phyloP scores from a whole-genome alignment of 2,888 invertebrate genomes.

The Aphidoletes aphidimyza region DNA sequence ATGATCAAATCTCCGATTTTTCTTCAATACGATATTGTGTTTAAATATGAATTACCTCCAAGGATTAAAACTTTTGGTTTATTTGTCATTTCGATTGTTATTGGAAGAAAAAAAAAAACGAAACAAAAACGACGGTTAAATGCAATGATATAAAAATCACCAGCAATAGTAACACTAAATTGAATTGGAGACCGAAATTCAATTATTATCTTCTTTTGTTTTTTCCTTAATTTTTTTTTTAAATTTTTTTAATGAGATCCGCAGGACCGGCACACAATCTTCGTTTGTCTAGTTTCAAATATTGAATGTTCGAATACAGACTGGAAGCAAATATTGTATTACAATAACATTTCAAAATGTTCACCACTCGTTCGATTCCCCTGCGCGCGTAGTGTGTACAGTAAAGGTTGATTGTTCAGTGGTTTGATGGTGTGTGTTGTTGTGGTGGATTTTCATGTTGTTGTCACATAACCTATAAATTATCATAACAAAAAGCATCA shows the following conservation, averaged over 20 bases:
- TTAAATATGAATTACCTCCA: conserved; percentile 64
- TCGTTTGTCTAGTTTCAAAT: conserved; percentile 14
- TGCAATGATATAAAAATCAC: neutral
- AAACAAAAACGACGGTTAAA: neutral
- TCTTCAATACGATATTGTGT: neutral
- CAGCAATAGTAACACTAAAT: conserved; percentile 11
- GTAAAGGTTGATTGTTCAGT: neutral
- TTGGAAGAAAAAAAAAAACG: neutral
- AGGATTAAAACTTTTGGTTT: conserved; percentile 65
- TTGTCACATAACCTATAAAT: conserved; percentile 1
- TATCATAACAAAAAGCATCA: neutral
- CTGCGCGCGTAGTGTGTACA: neutral
- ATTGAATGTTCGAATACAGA: conserved; percentile 22
- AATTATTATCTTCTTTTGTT: neutral
- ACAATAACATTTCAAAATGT: conserved; percentile 5
- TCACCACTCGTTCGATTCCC: conserved; percentile 10
- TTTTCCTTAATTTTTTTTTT: neutral
- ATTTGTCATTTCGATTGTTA: conserved; percentile 58
- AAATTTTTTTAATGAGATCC: neutral
- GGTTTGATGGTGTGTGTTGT: neutral
- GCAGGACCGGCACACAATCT: conserved; percentile 23
- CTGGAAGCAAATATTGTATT: conserved; percentile 31
- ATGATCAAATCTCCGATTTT: neutral
- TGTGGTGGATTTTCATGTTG: neutral
- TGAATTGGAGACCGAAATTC: neutral